A percentile compares a stretch with the other conserved stretches of the same genome.
Evolutionary conservation across 1,140 invertebrate genomes (phyloP).

Genomic region (Ceratina calcarata): DNA sequence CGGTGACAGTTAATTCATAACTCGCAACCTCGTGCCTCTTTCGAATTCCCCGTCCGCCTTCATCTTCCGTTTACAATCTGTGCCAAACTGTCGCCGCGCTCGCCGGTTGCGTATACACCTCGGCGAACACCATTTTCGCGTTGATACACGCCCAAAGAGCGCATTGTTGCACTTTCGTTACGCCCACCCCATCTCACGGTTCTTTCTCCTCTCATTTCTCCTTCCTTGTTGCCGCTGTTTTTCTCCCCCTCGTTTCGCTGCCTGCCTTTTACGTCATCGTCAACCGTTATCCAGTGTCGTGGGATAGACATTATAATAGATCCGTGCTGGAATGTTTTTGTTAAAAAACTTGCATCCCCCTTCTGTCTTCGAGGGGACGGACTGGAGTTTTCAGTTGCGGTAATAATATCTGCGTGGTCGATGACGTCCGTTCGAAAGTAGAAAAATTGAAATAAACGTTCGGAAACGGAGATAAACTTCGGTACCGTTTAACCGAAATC

Average conservation of each 20-base stretch:
- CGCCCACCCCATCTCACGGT: slow-evolving; percentile 16
- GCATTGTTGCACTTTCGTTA: slow-evolving; percentile 56
- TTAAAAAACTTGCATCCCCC: too few species aligned
- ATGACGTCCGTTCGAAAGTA: too few species aligned
- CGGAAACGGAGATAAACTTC: neutral
- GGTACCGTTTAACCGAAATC: too few species aligned
- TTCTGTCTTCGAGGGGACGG: neutral
- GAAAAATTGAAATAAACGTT: too few species aligned
- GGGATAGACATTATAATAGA: slow-evolving; percentile 31
- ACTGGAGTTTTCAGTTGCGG: neutral
- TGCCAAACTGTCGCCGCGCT: slow-evolving; percentile 27
- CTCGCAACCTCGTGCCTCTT: slow-evolving; percentile 57
- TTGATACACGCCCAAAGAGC: slow-evolving; percentile 25
- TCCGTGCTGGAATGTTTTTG: slow-evolving; percentile 15
- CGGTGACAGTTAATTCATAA: slow-evolving; percentile 73
- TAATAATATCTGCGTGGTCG: too few species aligned
- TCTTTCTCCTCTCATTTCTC: neutral
- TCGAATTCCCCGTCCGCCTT: slow-evolving; percentile 17
- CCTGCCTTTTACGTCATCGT: neutral
- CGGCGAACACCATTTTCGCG: slow-evolving; percentile 25
- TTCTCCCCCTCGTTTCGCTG: neutral
- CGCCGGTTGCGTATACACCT: slow-evolving; percentile 61
- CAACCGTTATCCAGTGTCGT: neutral
- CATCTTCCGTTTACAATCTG: slow-evolving; percentile 62
- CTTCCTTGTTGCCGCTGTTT: slow-evolving; percentile 19